Base-by-base conservation (phyloP, 2,113 vertebrate genomes). In the Notarius quadriscutis region DNA sequence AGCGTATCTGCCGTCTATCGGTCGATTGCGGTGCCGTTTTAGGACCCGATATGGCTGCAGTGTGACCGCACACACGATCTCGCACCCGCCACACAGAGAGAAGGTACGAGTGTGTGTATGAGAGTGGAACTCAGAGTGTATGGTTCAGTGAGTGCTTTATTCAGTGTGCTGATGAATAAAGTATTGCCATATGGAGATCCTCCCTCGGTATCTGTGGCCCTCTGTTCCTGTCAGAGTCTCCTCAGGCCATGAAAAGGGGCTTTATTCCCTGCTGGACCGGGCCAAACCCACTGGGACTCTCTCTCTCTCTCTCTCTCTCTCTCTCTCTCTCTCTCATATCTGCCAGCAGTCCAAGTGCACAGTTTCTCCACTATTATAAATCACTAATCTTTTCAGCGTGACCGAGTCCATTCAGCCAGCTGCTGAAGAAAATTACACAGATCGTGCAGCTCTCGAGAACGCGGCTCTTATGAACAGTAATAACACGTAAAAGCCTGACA, bases 121-220 rank as follows among this genome's bases (percentile, higher is more conserved):
- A 25, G 51, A 65, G 57, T 72, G 20, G 63, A 65, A 78, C 7
- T 78, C 20, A 4, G 50, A 83, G 81, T 57, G 86, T 67, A 77
- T 78, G 86, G 80, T 81, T 89, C 81, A 89, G 81, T 82, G 58
- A 74, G 30, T 86, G 80, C 60, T 89, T 84, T 67, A 50, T 87
- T 85, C 62, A 74, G 58, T 72, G 25, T 8, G 50, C 71, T 81
- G 65, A 80, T 78, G 60, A 89, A 79, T 80, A 53, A 79, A 86
- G 81, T 86, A 84, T 88, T 71, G 65, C 87, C 85, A 90, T 90
- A 88, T 91, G 90, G 89, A 84, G 60, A 86, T 83, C 74, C 83
- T 82, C 78, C 72, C 86, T 48, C 67, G 74, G 58, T 86, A 86
- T 89, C 89, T 91, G 79, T 72, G 83, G 84, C 89, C 41, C 84